Evolutionary conservation across 2,113 vertebrate species (phyloP).

Genomic region (Polypterus senegalus): DNA sequence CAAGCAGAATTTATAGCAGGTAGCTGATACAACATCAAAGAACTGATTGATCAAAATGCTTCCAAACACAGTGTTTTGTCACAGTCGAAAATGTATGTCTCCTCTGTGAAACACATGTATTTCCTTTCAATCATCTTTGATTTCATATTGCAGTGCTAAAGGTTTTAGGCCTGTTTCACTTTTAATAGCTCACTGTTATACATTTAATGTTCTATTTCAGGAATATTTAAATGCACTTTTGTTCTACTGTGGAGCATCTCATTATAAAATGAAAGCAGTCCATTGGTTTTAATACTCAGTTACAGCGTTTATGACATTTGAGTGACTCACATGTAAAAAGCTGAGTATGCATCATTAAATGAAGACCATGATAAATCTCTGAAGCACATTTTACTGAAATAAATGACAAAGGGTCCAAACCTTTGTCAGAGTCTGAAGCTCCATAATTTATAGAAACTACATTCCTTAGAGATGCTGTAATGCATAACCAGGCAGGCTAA

Average conservation of each 20-base stretch:
- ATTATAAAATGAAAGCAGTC: slow-evolving; percentile 12
- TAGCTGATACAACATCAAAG: too few relatives aligned
- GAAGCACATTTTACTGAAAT: slow-evolving; percentile 16
- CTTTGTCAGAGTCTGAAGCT: slow-evolving; percentile 18
- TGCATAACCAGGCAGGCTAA: slow-evolving; percentile 7
- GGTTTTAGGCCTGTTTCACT: neutral
- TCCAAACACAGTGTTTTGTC: too few relatives aligned
- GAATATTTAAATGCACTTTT: slow-evolving; percentile 15
- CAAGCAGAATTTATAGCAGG: too few relatives aligned
- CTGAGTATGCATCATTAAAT: slow-evolving; percentile 24
- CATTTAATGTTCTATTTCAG: neutral
- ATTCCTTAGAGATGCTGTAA: slow-evolving; percentile 10
- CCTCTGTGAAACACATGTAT: too few relatives aligned
- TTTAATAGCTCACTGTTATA: slow-evolving; percentile 2
- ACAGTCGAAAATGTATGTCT: too few relatives aligned
- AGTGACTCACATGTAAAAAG: slow-evolving; percentile 23
- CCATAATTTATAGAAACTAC: slow-evolving; percentile 20
- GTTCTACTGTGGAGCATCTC: slow-evolving; percentile 14
- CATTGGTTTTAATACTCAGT: slow-evolving; percentile 13
- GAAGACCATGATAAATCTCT: slow-evolving; percentile 23
- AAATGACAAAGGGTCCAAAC: slow-evolving; percentile 25
- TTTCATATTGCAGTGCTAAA: too few relatives aligned
- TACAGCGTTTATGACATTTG: slow-evolving; percentile 20
- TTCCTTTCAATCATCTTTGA: too few relatives aligned
- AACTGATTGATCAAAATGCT: too few relatives aligned